phyloP scores from a whole-genome alignment of 2,797 vertebrate species.

The Oceanodroma leucorhoa region DNA sequence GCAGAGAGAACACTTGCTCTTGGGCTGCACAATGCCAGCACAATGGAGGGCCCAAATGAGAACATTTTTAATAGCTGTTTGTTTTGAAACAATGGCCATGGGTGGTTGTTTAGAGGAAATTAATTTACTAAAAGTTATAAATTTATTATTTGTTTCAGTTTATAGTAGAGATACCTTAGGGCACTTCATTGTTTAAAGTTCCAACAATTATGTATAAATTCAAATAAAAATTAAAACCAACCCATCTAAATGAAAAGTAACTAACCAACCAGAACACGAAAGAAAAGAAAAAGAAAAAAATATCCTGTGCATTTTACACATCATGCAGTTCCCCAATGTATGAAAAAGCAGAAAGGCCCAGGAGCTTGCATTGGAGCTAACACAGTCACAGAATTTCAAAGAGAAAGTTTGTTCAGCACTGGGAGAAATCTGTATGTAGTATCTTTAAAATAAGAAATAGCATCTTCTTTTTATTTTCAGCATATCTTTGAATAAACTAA shows the following conservation, averaged over 20 bases:
- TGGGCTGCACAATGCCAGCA: background rate
- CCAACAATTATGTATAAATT: background rate
- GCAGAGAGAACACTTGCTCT: background rate
- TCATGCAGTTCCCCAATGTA: background rate
- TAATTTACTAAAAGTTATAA: background rate
- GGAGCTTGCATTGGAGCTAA: background rate
- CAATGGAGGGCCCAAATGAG: background rate
- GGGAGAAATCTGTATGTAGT: background rate
- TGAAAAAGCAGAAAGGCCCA: background rate
- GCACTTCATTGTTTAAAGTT: background rate
- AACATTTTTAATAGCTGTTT: background rate
- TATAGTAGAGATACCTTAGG: background rate
- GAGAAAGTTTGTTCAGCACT: background rate
- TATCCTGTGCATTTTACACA: background rate
- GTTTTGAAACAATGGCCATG: background rate
- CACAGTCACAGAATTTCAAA: background rate
- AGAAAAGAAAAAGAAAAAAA: background rate
- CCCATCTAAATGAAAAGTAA: background rate
- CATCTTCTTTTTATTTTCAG: slow-evolving; percentile 30
- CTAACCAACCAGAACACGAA: background rate
- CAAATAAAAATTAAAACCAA: background rate
- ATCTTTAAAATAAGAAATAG: slow-evolving; percentile 25
- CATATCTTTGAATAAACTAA: background rate
- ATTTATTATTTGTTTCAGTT: background rate
- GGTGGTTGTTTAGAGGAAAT: background rate